Conservation (phyloP, 2,113 vertebrate genomes). For the Aptenodytes forsteri region DNA sequence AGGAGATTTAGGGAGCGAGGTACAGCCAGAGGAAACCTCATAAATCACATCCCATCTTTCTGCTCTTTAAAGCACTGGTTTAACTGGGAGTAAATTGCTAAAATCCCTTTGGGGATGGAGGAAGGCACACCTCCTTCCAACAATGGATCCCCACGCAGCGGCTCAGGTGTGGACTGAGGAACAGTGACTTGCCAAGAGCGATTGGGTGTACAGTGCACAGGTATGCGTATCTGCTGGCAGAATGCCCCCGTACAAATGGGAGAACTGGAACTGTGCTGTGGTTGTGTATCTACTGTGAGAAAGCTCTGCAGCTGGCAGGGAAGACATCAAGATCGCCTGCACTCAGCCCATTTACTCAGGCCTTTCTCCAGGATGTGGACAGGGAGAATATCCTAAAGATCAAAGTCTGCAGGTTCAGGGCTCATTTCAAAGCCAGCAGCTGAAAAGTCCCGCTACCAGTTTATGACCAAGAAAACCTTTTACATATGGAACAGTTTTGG, state of each 20-base stretch:
- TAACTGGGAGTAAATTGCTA: not conserved
- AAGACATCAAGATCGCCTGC: not conserved
- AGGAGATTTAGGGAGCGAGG: not conserved
- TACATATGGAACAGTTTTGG: not conserved
- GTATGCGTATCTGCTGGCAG: not conserved
- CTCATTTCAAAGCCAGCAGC: not conserved
- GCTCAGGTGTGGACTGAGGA: not conserved
- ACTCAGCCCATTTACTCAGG: not conserved
- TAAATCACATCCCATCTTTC: not conserved
- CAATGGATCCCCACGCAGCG: accelerated
- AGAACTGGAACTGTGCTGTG: not conserved
- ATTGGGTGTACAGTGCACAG: not conserved
- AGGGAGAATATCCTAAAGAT: not conserved
- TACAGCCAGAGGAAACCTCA: not conserved
- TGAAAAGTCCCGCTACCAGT: not conserved
- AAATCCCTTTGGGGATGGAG: not conserved
- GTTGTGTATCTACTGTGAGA: not conserved
- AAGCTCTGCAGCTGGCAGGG: not conserved
- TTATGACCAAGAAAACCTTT: not conserved
- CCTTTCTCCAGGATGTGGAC: not conserved
- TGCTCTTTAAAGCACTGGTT: not conserved
- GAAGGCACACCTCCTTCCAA: accelerated
- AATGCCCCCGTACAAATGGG: not conserved
- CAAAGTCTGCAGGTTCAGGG: not conserved
- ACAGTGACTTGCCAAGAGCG: not conserved